Evolutionary conservation across 2,888 invertebrate genomes (phyloP).

Genomic region (Teinopalpus imperialis): DNA sequence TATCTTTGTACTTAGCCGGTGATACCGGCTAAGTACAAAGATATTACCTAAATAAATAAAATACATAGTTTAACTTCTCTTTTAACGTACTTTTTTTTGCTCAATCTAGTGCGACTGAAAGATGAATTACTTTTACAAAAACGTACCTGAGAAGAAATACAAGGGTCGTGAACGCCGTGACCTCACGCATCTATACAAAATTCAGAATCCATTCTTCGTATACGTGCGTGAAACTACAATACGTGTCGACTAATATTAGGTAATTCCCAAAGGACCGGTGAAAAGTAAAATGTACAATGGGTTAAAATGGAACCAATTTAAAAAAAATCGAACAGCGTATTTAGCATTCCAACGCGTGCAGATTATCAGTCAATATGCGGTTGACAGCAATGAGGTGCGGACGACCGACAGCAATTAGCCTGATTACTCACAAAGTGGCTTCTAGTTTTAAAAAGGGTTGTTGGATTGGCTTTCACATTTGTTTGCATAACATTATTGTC

Average conservation of each 20-base stretch:
- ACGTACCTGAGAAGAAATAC: slow-evolving; percentile 35
- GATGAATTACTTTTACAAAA: slow-evolving; percentile 49
- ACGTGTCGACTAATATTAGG: slow-evolving; percentile 48
- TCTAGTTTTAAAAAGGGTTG: slow-evolving; percentile 19
- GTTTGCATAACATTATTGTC: slow-evolving; percentile 3
- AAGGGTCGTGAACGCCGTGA: slow-evolving; percentile 56
- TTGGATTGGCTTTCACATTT: slow-evolving; percentile 21
- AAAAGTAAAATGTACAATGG: slow-evolving; percentile 17
- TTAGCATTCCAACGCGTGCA: slow-evolving; percentile 23
- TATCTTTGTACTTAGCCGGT: neutral
- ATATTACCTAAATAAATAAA: too few species aligned
- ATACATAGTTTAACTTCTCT: too few species aligned
- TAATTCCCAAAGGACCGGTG: slow-evolving; percentile 48
- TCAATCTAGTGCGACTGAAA: slow-evolving; percentile 35
- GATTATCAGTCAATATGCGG: slow-evolving; percentile 26
- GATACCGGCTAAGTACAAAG: too few species aligned
- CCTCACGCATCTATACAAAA: slow-evolving; percentile 64
- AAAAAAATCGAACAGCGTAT: slow-evolving; percentile 23
- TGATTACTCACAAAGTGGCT: slow-evolving; percentile 26
- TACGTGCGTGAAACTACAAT: slow-evolving; percentile 66
- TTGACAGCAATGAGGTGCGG: slow-evolving; percentile 26
- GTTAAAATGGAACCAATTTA: neutral
- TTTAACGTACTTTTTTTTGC: neutral
- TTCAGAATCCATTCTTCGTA: slow-evolving; percentile 57
- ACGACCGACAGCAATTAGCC: slow-evolving; percentile 26